Percentiles rank a stretch among this genome's conserved stretches.
Evolutionary conservation across 2,888 invertebrate species (phyloP).

Genomic region (Pyralis farinalis): DNA sequence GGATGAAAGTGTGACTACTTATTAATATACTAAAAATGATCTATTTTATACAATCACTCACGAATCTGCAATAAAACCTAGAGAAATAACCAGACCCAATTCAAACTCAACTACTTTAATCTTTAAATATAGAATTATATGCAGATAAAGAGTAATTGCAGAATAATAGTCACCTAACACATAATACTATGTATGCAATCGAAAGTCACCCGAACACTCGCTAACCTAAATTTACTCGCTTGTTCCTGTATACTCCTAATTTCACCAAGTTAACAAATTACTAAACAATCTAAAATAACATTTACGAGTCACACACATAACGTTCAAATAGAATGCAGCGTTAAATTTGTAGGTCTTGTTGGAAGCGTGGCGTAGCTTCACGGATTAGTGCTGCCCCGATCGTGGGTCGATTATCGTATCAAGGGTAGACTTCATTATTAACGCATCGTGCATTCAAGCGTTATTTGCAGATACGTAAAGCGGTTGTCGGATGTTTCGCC

Average conservation of each 20-base stretch:
- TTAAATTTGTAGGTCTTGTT: constrained; percentile 24
- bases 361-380: constrained; percentile 39
- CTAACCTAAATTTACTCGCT: constrained; percentile 50
- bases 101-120: no score
- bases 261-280: constrained; percentile 29
- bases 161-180: not conserved
- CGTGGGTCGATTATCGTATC: constrained; percentile 50
- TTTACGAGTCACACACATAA: constrained; percentile 12
- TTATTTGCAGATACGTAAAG: constrained; percentile 23
- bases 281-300: constrained; percentile 18
- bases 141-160: not conserved
- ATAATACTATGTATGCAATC: constrained; percentile 19
- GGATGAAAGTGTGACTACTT: no score
- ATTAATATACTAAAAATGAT: no score
- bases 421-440: constrained; percentile 38
- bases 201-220: constrained; percentile 41
- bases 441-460: constrained; percentile 40
- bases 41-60: no score
- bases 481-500: constrained; percentile 2
- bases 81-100: no score
- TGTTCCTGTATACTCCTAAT: constrained; percentile 40
- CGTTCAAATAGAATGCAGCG: constrained; percentile 11
- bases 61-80: no score
- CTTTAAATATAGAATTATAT: no score
- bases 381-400: constrained; percentile 51